These are phyloP conservation scores for Tipula vernalis DNA, from an alignment of 2,888 invertebrate species.

Conservation along the genomic window DNA sequence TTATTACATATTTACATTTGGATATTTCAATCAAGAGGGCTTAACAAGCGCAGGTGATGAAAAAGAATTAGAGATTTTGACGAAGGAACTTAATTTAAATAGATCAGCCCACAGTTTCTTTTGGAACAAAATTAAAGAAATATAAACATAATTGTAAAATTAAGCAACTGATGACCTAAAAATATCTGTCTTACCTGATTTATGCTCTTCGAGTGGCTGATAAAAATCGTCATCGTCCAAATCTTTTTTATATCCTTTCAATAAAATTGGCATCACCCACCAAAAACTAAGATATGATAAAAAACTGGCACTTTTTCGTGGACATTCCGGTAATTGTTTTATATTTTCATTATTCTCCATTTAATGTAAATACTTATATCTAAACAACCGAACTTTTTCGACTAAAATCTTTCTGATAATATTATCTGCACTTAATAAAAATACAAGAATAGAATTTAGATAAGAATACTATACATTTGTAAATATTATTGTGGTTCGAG, in stretches of 20 bases:
- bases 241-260: slow-evolving; percentile 57
- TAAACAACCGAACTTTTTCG: not conserved
- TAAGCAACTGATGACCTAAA: not conserved
- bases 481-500: no score
- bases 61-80: no score
- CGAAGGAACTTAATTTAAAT: no score
- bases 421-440: no score
- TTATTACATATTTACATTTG: no score
- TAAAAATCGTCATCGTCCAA: slow-evolving; percentile 63
- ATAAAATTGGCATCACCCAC: slow-evolving; percentile 67
- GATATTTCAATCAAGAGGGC: no score
- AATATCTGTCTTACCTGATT: slow-evolving; percentile 38
- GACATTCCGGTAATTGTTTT: not conserved
- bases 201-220: slow-evolving; percentile 52
- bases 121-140: no score
- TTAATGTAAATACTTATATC: not conserved
- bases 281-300: slow-evolving; percentile 33
- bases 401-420: not conserved
- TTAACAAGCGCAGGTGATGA: no score
- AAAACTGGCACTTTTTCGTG: not conserved
- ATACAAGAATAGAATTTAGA: no score
- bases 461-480: no score
- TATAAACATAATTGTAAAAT: not conserved
- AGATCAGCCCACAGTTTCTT: no score
- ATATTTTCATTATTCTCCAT: not conserved